These are phyloP conservation scores for Galeruca laticollis DNA, from an alignment of 2,888 invertebrate species.

Conservation along the genomic window DNA sequence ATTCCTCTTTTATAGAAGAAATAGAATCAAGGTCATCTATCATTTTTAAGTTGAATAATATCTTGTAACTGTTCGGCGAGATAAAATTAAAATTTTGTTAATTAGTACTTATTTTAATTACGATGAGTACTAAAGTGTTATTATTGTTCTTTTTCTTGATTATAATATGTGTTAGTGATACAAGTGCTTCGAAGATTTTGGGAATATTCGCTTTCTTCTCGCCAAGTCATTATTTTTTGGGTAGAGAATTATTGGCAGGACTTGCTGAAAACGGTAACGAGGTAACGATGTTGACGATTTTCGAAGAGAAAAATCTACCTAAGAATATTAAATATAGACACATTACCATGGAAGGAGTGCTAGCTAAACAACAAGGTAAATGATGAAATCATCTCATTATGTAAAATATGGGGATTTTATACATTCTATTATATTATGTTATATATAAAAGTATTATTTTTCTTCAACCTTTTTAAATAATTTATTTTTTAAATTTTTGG, in stretches of 20 bases:
- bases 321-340: slow-evolving; percentile 4
- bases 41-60: no score
- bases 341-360: not conserved
- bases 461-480: no score
- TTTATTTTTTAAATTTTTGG: no score
- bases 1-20: no score
- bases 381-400: no score
- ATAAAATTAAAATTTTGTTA: not conserved
- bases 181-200: not conserved
- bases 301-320: slow-evolving; percentile 6
- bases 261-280: slow-evolving; percentile 10
- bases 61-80: no score
- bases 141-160: not conserved
- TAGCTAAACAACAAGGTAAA: slow-evolving; percentile 2
- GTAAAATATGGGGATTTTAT: no score
- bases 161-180: not conserved
- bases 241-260: not conserved
- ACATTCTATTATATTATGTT: no score
- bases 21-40: no score
- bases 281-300: slow-evolving; percentile 6
- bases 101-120: not conserved
- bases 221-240: slow-evolving; percentile 11
- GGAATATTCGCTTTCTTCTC: not conserved
- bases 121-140: not conserved
- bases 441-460: no score